These are phyloP conservation scores for Sebastes schlegelii DNA, from an alignment of 2,113 vertebrate genomes.

Conservation along the genomic window DNA sequence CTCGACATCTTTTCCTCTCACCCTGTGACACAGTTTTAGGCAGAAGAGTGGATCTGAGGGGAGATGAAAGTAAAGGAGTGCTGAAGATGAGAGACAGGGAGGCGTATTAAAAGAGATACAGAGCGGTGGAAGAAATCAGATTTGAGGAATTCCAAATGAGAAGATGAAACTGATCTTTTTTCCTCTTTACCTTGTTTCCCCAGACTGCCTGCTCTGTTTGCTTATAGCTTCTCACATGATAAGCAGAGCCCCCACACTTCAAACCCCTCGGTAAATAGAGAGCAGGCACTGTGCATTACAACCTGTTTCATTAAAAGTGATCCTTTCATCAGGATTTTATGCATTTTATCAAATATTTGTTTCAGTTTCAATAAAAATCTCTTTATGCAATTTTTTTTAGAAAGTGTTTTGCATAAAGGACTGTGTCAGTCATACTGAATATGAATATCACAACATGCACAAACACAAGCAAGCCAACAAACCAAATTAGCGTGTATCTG, in stretches of 20 bases:
- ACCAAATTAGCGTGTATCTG: constrained; percentile 29
- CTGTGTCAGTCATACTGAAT: neutral
- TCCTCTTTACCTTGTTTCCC: constrained; percentile 35
- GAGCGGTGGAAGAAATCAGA: constrained; percentile 22
- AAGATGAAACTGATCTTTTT: constrained; percentile 35
- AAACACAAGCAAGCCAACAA: constrained; percentile 1
- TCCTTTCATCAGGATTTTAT: neutral
- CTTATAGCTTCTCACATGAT: constrained; percentile 35
- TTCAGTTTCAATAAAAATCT: neutral
- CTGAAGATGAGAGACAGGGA: constrained; percentile 29
- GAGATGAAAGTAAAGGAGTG: constrained; percentile 23
- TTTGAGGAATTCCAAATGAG: constrained; percentile 49
- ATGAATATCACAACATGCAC: constrained; percentile 2
- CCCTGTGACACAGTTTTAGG: constrained; percentile 16
- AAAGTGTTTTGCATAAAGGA: too few relatives aligned
- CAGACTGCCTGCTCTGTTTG: constrained; percentile 42
- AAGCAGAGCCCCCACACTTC: neutral
- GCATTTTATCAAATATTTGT: constrained; percentile 12
- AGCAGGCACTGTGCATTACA: neutral
- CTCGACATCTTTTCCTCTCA: constrained; percentile 19
- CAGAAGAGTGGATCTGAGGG: constrained; percentile 28
- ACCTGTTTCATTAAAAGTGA: constrained; percentile 2
- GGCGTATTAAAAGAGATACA: constrained; percentile 18
- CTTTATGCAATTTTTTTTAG: neutral
- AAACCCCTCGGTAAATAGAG: constrained; percentile 15